Percentiles rank a stretch among this genome's conserved stretches.
phyloP scores from a whole-genome alignment of 2,113 vertebrate species.

The Myrmophylax atrothorax region DNA sequence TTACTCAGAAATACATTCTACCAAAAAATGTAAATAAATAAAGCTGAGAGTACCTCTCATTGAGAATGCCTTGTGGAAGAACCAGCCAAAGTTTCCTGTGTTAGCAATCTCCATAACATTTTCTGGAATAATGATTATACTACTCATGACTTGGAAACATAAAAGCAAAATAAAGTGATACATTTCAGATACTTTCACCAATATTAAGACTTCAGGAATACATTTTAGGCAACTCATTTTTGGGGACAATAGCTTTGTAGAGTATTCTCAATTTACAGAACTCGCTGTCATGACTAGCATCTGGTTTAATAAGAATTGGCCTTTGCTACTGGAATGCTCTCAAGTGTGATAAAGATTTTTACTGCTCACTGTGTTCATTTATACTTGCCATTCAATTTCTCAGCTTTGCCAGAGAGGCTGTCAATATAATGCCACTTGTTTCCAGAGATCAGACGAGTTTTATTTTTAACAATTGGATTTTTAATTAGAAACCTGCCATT shows the following conservation, averaged over 20 bases:
- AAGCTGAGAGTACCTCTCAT: background rate
- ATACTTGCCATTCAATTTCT: background rate
- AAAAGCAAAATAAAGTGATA: background rate
- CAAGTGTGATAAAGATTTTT: background rate
- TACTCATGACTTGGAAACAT: background rate
- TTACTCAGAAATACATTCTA: background rate
- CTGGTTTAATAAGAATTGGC: background rate
- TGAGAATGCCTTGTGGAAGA: background rate
- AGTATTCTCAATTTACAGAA: background rate
- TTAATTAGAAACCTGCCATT: background rate
- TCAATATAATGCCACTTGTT: background rate
- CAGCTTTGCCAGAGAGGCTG: background rate
- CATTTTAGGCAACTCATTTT: background rate
- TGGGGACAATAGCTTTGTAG: background rate
- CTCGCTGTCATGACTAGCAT: background rate
- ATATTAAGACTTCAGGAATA: background rate
- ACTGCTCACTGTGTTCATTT: background rate
- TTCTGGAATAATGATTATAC: background rate
- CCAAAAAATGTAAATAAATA: background rate
- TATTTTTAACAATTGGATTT: background rate
- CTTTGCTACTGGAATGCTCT: background rate
- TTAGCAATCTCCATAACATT: background rate
- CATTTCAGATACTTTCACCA: background rate
- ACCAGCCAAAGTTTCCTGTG: background rate
- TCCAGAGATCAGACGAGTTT: background rate